phyloP scores from a whole-genome alignment of 2,113 vertebrate species.

The Tor tambroides region DNA sequence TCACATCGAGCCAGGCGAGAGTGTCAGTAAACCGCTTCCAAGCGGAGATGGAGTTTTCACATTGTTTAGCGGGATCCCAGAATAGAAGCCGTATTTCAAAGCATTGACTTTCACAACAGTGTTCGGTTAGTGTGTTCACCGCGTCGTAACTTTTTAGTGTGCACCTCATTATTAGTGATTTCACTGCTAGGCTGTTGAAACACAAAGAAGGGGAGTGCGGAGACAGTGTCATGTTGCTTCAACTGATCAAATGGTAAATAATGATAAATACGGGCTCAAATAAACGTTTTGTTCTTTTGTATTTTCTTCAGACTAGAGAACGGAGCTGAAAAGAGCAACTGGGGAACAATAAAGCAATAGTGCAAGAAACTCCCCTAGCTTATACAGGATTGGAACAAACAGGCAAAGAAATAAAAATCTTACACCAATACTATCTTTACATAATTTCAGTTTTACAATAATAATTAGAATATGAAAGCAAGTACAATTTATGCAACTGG shows the following conservation, averaged over 20 bases:
- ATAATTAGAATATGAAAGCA: not conserved
- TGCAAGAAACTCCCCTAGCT: conserved; percentile 8
- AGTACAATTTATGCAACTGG: not conserved
- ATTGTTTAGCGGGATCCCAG: conserved; percentile 44
- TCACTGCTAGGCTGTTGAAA: conserved; percentile 33
- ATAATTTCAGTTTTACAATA: not conserved
- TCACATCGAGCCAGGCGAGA: conserved; percentile 32
- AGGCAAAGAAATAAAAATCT: not conserved
- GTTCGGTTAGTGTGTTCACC: not conserved
- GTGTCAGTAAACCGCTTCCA: conserved; percentile 17
- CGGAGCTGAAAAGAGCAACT: conserved; percentile 45
- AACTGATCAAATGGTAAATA: conserved; percentile 45
- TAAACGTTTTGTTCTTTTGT: conserved; percentile 34
- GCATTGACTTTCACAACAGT: conserved; percentile 44
- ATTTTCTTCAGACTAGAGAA: conserved; percentile 23
- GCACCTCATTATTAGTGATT: conserved; percentile 39
- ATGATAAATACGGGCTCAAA: conserved; percentile 35
- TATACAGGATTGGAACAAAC: not conserved
- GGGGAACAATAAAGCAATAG: conserved; percentile 47
- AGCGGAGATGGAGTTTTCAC: conserved; percentile 35
- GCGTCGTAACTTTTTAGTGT: conserved; percentile 26
- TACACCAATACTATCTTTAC: not conserved
- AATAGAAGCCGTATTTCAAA: conserved; percentile 53
- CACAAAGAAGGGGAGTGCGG: conserved; percentile 9
- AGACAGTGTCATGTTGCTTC: conserved; percentile 11